Percentiles rank a stretch among this genome's conserved stretches.
Conservation (phyloP, 2,797 vertebrate species). For the Anguilla marmorata region DNA sequence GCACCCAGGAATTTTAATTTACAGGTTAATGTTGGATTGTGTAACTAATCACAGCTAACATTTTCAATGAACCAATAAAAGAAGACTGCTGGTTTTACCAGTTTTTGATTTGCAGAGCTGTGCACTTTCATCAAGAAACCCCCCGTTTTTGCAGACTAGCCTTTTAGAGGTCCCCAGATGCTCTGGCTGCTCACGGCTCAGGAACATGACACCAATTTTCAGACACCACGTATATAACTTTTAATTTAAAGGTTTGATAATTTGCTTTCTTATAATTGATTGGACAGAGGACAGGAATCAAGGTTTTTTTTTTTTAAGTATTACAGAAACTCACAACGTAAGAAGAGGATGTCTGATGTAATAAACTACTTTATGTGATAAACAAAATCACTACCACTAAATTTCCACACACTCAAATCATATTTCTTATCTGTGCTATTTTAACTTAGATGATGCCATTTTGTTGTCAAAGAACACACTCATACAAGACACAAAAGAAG, state of each 20-base stretch:
- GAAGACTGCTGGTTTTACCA: slow-evolving; percentile 73
- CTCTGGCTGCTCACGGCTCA: slow-evolving; percentile 26
- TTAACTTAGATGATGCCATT: background rate
- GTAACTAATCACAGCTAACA: slow-evolving; percentile 83
- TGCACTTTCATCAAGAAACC: slow-evolving; percentile 48
- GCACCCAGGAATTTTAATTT: slow-evolving; percentile 99
- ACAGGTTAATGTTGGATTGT: slow-evolving; percentile 97
- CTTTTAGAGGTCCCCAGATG: slow-evolving; percentile 39
- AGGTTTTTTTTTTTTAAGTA: background rate
- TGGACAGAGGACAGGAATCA: slow-evolving; percentile 15
- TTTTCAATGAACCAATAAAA: slow-evolving; percentile 85
- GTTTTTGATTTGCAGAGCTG: slow-evolving; percentile 72
- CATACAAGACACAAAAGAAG: background rate
- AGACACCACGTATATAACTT: background rate
- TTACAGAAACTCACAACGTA: background rate
- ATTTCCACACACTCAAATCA: background rate
- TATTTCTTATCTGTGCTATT: background rate
- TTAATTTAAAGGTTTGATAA: slow-evolving; percentile 20
- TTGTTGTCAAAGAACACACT: background rate
- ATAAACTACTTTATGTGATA: background rate
- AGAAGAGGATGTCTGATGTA: background rate
- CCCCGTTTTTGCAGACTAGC: slow-evolving; percentile 36
- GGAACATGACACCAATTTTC: slow-evolving; percentile 15
- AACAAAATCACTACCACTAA: background rate
- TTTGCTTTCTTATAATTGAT: slow-evolving; percentile 21